Percentiles rank a stretch among this genome's conserved stretches.
Evolutionary conservation across 2,888 invertebrate genomes (phyloP).

Genomic region (Idaea straminata): DNA sequence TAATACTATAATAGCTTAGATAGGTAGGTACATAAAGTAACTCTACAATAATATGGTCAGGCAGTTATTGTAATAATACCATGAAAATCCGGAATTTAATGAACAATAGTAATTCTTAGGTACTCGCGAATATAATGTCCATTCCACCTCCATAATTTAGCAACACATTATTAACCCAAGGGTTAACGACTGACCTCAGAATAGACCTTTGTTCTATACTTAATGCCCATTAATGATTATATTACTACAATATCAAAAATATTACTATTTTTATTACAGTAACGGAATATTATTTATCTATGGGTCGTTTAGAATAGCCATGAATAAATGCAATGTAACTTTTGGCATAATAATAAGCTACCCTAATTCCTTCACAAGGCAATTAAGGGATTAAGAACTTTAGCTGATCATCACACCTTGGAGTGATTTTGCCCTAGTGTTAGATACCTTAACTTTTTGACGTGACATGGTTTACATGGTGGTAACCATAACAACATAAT

Average conservation of each 20-base stretch:
- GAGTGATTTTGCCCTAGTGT: no score
- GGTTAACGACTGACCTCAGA: constrained; percentile 29
- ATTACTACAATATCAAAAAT: constrained; percentile 23
- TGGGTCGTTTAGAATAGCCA: background rate
- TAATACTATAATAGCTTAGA: no score
- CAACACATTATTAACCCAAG: constrained; percentile 23
- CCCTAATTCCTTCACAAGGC: no score
- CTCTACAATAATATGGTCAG: background rate
- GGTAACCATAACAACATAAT: no score
- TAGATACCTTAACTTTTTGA: no score
- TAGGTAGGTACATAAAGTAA: background rate
- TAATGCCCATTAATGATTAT: constrained; percentile 24
- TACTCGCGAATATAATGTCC: background rate
- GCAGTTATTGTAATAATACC: background rate
- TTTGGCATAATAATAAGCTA: no score
- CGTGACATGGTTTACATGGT: no score
- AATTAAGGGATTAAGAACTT: no score
- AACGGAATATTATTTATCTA: background rate
- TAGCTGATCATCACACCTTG: no score
- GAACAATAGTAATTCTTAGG: background rate
- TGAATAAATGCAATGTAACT: no score
- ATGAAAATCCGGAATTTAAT: background rate
- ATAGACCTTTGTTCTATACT: constrained; percentile 28
- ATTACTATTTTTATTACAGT: constrained; percentile 4
- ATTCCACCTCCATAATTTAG: background rate